phyloP scores from a whole-genome alignment of 2,797 vertebrate species.

The Sebastes minor region DNA sequence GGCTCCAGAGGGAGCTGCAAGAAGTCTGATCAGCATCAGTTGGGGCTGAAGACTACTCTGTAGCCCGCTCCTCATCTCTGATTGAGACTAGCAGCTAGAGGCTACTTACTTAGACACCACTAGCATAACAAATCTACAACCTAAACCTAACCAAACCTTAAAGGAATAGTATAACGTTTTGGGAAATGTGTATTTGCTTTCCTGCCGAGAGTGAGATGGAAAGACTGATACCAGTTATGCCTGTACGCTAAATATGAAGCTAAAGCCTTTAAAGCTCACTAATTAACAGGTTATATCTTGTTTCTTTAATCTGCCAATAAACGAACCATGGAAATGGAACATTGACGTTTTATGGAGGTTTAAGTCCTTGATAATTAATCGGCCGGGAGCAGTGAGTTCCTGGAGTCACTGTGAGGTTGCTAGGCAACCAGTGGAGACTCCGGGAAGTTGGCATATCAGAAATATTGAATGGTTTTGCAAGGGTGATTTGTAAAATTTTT shows the following conservation, averaged over 20 bases:
- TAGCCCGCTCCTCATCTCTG: too few relatives aligned
- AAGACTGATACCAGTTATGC: background rate
- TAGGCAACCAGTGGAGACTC: background rate
- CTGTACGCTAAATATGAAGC: background rate
- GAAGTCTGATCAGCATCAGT: too few relatives aligned
- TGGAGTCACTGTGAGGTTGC: background rate
- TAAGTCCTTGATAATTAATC: background rate
- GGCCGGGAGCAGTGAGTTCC: background rate
- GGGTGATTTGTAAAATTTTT: background rate
- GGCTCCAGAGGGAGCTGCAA: too few relatives aligned
- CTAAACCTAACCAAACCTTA: background rate
- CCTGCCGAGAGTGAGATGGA: background rate
- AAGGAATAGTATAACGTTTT: background rate
- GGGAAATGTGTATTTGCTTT: background rate
- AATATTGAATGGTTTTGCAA: background rate
- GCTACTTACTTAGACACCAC: background rate
- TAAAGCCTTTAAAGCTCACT: background rate
- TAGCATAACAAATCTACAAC: background rate
- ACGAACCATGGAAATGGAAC: accelerated
- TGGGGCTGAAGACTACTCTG: too few relatives aligned
- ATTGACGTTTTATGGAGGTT: background rate
- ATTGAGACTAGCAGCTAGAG: too few relatives aligned
- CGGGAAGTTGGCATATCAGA: background rate
- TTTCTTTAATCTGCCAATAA: background rate
- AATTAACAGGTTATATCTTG: background rate